These are phyloP conservation scores for Helicoverpa armigera DNA, from an alignment of 1,140 invertebrate species.

Conservation along the genomic window DNA sequence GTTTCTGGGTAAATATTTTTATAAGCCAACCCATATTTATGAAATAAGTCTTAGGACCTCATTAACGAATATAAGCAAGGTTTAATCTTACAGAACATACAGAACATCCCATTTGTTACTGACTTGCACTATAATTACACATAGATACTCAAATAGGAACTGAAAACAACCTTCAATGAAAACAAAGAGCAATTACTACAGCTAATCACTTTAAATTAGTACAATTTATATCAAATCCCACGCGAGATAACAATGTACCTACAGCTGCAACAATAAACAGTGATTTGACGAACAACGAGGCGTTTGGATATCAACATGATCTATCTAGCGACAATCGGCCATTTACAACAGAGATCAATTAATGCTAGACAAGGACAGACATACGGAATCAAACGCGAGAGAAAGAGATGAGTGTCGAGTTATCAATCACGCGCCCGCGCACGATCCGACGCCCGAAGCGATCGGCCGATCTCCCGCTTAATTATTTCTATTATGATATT, in stretches of 20 bases:
- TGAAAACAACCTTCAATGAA: not conserved
- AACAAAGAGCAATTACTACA: constrained; percentile 1
- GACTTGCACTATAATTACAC: too few species aligned
- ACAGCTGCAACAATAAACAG: constrained; percentile 67
- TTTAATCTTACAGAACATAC: too few species aligned
- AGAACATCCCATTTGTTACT: too few species aligned
- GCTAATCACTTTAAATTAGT: constrained; percentile 7
- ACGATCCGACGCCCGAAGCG: constrained; percentile 76
- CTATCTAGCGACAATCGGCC: constrained; percentile 75
- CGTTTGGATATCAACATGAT: constrained; percentile 72
- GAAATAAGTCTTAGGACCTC: too few species aligned
- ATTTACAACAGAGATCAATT: constrained; percentile 81
- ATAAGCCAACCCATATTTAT: too few species aligned
- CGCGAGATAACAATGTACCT: constrained; percentile 34
- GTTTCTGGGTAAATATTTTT: not conserved
- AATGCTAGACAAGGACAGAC: constrained; percentile 70
- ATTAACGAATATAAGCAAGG: too few species aligned
- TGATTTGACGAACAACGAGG: constrained; percentile 72
- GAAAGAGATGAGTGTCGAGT: constrained; percentile 63
- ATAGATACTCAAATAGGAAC: not conserved
- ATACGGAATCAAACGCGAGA: constrained; percentile 46
- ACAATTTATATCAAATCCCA: constrained; percentile 20
- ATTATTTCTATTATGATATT: constrained; percentile 86
- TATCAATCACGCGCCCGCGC: constrained; percentile 84
- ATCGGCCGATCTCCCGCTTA: constrained; percentile 79